Evolutionary conservation across 1,140 invertebrate species (phyloP).

Genomic region (Trichonephila clavata): DNA sequence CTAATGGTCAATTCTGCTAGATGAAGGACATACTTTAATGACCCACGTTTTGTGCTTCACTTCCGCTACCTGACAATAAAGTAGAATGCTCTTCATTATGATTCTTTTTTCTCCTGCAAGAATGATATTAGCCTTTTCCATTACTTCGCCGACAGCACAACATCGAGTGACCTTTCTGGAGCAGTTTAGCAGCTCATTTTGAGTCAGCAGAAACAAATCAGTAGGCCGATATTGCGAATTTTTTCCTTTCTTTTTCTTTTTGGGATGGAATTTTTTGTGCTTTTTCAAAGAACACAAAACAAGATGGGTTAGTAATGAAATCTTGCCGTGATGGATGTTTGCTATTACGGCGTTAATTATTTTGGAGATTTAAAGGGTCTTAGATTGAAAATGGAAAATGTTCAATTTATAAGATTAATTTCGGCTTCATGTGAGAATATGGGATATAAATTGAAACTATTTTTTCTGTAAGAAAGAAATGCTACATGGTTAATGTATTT

Average conservation of each 20-base stretch:
- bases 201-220: background rate
- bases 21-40: constrained; percentile 63
- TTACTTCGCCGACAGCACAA: background rate
- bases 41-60: background rate
- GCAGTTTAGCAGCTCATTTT: background rate
- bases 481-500: too few species aligned
- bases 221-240: background rate
- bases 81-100: constrained; percentile 25
- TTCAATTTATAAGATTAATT: too few species aligned
- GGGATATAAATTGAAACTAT: too few species aligned
- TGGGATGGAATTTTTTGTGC: background rate
- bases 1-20: constrained; percentile 59
- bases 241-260: too few species aligned
- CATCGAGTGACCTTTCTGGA: background rate
- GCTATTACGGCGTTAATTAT: too few species aligned
- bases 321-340: background rate
- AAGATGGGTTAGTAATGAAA: too few species aligned
- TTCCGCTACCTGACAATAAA: constrained; percentile 50
- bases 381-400: too few species aligned
- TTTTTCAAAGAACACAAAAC: background rate
- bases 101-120: background rate
- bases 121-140: constrained; percentile 53
- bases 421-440: too few species aligned
- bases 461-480: too few species aligned
- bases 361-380: too few species aligned